Evolutionary conservation across 2,888 invertebrate genomes (phyloP), one percentile per base, ranked within the genome.

Genomic region (Oconnorella tubifera): DNA sequence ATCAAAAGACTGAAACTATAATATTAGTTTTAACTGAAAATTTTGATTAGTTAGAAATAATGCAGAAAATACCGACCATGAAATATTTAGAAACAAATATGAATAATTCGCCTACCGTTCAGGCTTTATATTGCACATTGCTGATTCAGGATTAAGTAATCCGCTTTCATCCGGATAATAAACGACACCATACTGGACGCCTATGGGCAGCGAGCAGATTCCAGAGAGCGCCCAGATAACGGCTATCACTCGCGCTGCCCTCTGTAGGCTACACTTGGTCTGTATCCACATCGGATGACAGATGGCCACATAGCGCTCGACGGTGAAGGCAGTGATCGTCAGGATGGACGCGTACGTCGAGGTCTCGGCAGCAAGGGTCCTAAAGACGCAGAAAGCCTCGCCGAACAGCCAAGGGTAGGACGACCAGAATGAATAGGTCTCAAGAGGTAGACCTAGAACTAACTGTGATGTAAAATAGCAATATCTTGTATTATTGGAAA

Each of bases 301-400:
- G 73, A 92, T 91, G 62, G 91, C 91, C 49, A 91, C 88, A 78
- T 91, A 94, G 68, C 93, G 85, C 78, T 92, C 92, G 49, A 90
- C 86, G 0, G 92, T 92, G 80, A 92, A 93, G 1, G 91, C 91
- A 0, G 91, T 91, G 75, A 93, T 93, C 14, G 84, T 85, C 40
- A 85, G 74, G 1, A 93, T 91, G 0, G 92, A 92, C 3, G 78
- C 79, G 74, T 86, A 85, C 1, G 85, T 84, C 25, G 86, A 85
- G n/a, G 90, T 90, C 82, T 93, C 93, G 0, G 92, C 90, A 0
- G 90, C 88, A 58, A 92, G 86, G 4, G 89, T 89, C 29, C 67
- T 49, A 10, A 70, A 82, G 14, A 90, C 85, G 81, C 92, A 93
- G 72, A 90, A 87, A 3, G 86, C 85, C 76, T 90, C 90, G 0